Evolutionary conservation across 2,888 invertebrate genomes (phyloP).

Genomic region (Adelognathus sp.): DNA sequence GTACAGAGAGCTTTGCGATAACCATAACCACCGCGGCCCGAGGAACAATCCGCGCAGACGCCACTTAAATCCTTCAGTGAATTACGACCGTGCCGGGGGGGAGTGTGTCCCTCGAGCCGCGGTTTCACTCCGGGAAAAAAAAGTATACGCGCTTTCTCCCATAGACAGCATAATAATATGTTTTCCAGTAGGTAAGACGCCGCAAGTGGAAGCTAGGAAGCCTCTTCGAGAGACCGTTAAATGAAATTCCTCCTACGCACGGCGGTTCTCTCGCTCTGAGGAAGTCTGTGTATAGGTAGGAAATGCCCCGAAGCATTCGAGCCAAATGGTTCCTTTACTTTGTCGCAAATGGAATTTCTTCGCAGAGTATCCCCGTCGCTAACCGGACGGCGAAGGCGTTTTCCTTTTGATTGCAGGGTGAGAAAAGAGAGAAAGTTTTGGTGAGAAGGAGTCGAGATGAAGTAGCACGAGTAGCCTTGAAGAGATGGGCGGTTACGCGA

Average conservation of each 20-base stretch:
- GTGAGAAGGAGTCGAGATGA: conserved; percentile 32
- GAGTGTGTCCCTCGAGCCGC: not conserved
- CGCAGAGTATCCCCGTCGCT: conserved; percentile 4
- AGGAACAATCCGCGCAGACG: not conserved
- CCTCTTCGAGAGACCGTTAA: conserved; percentile 26
- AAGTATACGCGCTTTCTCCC: conserved; percentile 25
- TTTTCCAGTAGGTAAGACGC: not conserved
- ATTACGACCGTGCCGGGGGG: conserved; percentile 34
- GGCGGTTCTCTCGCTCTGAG: no score
- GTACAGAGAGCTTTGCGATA: not conserved
- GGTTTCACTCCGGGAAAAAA: not conserved
- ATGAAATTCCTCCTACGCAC: conserved; percentile 45
- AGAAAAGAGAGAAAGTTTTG: not conserved
- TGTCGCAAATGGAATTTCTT: conserved; percentile 57
- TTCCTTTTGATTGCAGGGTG: conserved; percentile 27
- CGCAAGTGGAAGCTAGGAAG: not conserved
- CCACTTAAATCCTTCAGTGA: conserved; percentile 40
- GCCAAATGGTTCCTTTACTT: conserved; percentile 54
- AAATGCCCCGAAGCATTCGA: not conserved
- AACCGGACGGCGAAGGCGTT: not conserved
- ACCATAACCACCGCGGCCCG: conserved; percentile 13
- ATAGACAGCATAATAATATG: conserved; percentile 15
- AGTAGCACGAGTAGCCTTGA: conserved; percentile 38
- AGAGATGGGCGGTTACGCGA: conserved; percentile 30
- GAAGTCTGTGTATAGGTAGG: not conserved